Conservation (phyloP, 92 coral and sea anemone species). For the Porites cylindrica region DNA sequence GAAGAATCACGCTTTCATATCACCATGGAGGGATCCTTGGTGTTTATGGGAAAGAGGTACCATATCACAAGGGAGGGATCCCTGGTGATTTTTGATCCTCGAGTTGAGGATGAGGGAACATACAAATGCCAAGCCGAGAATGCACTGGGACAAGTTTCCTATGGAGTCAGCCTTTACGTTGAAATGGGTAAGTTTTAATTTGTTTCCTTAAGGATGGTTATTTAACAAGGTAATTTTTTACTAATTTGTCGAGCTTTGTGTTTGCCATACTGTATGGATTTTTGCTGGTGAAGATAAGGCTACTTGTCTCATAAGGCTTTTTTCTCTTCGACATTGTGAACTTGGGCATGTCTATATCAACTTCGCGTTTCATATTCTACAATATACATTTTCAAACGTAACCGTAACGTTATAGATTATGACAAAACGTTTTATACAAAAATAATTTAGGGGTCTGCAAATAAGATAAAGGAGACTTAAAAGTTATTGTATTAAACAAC, state of each 20-base stretch:
- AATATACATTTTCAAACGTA: too few species aligned
- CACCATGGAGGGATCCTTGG: slow-evolving; percentile 72
- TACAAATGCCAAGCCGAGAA: slow-evolving; percentile 79
- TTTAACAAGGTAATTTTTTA: too few species aligned
- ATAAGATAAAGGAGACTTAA: too few species aligned
- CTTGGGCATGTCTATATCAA: too few species aligned
- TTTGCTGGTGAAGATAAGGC: neutral
- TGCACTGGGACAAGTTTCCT: slow-evolving; percentile 64
- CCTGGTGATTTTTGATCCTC: slow-evolving; percentile 82
- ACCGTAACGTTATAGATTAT: too few species aligned
- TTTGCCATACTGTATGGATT: neutral
- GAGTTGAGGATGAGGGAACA: slow-evolving; percentile 77
- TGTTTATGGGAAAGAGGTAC: slow-evolving; percentile 76
- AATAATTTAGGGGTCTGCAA: too few species aligned
- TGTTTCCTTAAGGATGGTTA: too few species aligned
- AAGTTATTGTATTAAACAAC: too few species aligned
- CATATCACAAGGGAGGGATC: slow-evolving; percentile 84
- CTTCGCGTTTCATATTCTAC: too few species aligned
- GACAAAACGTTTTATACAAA: too few species aligned
- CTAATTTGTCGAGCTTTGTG: neutral
- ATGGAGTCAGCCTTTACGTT: slow-evolving; percentile 70
- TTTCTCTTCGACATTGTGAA: too few species aligned
- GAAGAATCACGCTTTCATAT: slow-evolving; percentile 67
- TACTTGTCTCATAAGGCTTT: neutral
- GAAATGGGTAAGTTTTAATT: slow-evolving; percentile 77